Evolutionary conservation across 37 sponge, comb jelly and placozoan species (phyloP).

Genomic region (Mnemiopsis leidyi): DNA sequence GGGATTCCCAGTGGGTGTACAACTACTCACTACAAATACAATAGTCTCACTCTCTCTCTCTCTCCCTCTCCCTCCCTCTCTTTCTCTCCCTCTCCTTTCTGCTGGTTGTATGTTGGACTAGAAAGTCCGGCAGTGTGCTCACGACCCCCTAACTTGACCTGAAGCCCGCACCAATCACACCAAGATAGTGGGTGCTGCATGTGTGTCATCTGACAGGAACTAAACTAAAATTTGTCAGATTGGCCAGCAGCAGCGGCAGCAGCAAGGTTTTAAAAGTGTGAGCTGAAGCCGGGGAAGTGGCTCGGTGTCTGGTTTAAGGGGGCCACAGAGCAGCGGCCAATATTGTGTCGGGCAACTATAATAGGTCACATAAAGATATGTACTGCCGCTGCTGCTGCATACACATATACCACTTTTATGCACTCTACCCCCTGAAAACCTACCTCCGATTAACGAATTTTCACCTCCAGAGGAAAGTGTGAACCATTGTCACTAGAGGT

Average conservation of each 20-base stretch:
- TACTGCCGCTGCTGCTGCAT: no score
- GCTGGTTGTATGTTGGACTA: no score
- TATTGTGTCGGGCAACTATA: neutral
- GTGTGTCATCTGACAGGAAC: neutral
- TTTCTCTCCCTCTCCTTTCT: neutral
- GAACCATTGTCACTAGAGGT: neutral
- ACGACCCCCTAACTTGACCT: neutral
- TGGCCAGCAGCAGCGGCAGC: neutral
- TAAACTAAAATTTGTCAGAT: neutral
- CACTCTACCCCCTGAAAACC: neutral
- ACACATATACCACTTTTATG: neutral
- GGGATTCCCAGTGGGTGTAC: neutral
- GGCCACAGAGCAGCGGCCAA: neutral
- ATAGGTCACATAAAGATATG: no score
- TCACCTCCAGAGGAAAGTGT: neutral
- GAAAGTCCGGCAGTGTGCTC: neutral
- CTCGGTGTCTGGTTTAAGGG: neutral
- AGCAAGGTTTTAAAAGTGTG: neutral
- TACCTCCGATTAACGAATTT: neutral
- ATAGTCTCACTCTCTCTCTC: no score
- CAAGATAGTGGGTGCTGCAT: neutral
- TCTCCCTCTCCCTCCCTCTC: neutral
- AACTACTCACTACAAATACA: no score
- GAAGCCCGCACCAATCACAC: neutral
- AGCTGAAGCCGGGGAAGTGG: neutral